Conservation (phyloP, 2,113 vertebrate species). For the Atractosteus spatula region DNA sequence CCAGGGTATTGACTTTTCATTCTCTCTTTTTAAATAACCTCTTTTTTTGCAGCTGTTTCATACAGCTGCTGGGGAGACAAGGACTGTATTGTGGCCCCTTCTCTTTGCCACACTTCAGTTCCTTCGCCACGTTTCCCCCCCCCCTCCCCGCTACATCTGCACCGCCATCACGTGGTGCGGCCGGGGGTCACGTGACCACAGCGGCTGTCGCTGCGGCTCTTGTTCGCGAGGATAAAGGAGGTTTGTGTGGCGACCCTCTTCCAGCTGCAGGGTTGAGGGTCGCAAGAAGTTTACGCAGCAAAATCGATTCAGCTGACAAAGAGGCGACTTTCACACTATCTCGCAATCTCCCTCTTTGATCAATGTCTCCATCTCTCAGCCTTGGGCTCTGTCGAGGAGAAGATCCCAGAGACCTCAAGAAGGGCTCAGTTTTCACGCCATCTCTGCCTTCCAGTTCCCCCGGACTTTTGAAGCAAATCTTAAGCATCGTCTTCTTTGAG, state of each 20-base stretch:
- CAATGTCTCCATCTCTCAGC: not conserved
- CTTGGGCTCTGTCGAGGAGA: not conserved
- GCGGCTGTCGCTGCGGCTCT: constrained; percentile 46
- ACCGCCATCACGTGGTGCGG: constrained; percentile 60
- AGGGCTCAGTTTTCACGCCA: no score
- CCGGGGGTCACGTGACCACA: constrained; percentile 50
- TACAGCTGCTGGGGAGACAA: constrained; percentile 65
- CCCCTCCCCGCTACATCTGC: constrained; percentile 58
- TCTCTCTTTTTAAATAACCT: constrained; percentile 36
- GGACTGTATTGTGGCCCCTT: constrained; percentile 63
- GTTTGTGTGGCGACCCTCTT: constrained; percentile 52
- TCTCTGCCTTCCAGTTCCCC: no score
- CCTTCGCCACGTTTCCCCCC: constrained; percentile 52
- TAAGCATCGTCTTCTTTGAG: no score
- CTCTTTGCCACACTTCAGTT: constrained; percentile 57
- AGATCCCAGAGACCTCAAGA: no score
- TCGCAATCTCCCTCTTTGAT: not conserved
- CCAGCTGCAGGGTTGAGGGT: constrained; percentile 54
- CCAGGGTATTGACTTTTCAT: constrained; percentile 41
- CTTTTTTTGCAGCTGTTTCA: constrained; percentile 69
- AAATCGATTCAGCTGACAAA: not conserved
- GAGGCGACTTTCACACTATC: constrained; percentile 6
- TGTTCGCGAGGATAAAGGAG: constrained; percentile 53
- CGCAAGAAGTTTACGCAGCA: not conserved
- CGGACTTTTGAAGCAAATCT: no score